Evolutionary conservation across 2,888 invertebrate species (phyloP).

Genomic region (Piscicola geometra): DNA sequence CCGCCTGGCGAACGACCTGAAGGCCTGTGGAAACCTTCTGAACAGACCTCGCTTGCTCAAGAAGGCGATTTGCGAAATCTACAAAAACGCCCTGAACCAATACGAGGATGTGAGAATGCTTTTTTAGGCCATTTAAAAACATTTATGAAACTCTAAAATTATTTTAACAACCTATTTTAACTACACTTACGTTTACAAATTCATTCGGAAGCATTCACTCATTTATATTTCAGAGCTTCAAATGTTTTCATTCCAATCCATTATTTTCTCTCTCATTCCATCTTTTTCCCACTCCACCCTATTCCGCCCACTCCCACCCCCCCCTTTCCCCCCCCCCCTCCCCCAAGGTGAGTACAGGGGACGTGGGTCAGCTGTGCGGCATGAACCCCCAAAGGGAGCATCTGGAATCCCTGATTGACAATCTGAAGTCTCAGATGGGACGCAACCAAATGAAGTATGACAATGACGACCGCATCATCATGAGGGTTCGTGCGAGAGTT

Average conservation of each 20-base stretch:
- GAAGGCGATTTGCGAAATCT: slow-evolving; percentile 13
- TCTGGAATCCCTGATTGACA: slow-evolving; percentile 22
- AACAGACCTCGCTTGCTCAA: slow-evolving; percentile 23
- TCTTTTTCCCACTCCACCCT: neutral
- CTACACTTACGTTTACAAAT: no score
- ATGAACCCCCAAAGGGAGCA: slow-evolving; percentile 30
- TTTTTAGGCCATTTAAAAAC: no score
- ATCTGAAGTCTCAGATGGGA: slow-evolving; percentile 29
- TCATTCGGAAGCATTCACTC: no score
- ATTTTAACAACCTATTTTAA: no score
- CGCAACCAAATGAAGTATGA: slow-evolving; percentile 30
- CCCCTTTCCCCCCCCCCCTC: neutral
- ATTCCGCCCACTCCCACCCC: neutral
- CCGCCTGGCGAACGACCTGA: slow-evolving; percentile 28
- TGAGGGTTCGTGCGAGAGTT: no score
- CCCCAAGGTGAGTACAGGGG: neutral
- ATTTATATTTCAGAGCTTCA: no score
- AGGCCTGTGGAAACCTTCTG: slow-evolving; percentile 2
- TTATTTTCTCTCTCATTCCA: no score
- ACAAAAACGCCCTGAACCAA: slow-evolving; percentile 16
- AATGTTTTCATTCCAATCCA: no score
- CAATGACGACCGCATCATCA: slow-evolving; percentile 30
- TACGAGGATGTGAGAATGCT: neutral
- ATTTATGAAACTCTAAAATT: no score
- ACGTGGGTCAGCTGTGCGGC: slow-evolving; percentile 15